Percentiles rank a stretch among this genome's conserved stretches.
Conservation (phyloP, 2,797 vertebrate species). For the Hephaestus fuliginosus region DNA sequence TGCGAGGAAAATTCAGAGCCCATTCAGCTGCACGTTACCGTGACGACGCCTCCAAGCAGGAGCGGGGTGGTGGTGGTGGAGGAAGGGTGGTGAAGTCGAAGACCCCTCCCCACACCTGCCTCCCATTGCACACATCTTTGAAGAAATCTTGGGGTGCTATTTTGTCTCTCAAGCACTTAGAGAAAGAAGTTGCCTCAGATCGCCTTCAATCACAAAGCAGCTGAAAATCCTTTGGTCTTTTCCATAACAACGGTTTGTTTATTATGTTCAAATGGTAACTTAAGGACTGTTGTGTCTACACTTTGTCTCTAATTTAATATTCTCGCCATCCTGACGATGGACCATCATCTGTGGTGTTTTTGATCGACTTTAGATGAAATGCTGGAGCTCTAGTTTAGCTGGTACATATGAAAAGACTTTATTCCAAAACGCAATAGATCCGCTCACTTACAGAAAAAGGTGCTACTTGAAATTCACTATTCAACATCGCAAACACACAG, state of each 20-base stretch:
- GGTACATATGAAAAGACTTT: constrained; percentile 67
- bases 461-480: constrained; percentile 71
- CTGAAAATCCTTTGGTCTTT: constrained; percentile 78
- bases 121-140: constrained; percentile 65
- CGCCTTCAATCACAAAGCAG: constrained; percentile 86
- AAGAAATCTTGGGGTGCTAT: constrained; percentile 76
- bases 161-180: constrained; percentile 69
- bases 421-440: constrained; percentile 80
- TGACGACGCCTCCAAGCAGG: constrained; percentile 69
- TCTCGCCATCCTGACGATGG: constrained; percentile 60
- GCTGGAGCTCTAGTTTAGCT: constrained; percentile 78
- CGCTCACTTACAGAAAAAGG: constrained; percentile 60
- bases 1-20: constrained; percentile 84
- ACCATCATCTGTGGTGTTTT: constrained; percentile 63
- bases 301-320: constrained; percentile 69
- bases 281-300: constrained; percentile 68
- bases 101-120: background rate
- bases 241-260: constrained; percentile 65
- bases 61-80: constrained; percentile 58
- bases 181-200: constrained; percentile 79
- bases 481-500: constrained; percentile 55
- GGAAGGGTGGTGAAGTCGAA: constrained; percentile 78
- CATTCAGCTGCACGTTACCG: constrained; percentile 69
- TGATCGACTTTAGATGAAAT: constrained; percentile 70
- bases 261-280: constrained; percentile 71